These are phyloP conservation scores for Notolabrus celidotus DNA, from an alignment of 2,797 vertebrate species.

Conservation along the genomic window DNA sequence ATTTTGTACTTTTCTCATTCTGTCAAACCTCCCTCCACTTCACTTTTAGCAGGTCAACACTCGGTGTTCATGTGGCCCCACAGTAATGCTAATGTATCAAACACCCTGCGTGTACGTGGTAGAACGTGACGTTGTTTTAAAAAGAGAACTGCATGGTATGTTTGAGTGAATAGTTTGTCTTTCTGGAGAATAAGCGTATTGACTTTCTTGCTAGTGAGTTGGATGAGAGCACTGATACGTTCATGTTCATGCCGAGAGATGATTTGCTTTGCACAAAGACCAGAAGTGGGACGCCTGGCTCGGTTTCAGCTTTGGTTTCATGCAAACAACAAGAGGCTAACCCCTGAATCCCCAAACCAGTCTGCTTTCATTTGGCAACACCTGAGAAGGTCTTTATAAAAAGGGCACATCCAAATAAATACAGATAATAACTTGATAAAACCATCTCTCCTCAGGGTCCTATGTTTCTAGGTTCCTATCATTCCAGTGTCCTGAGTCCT, in stretches of 20 bases:
- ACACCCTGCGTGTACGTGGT: conserved; percentile 15
- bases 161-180: conserved; percentile 6
- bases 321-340: too few species aligned
- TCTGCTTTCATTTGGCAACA: too few species aligned
- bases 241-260: too few species aligned
- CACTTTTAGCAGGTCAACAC: conserved; percentile 37
- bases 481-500: too few species aligned
- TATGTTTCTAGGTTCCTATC: too few species aligned
- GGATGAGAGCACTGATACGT: background rate
- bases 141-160: background rate
- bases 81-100: background rate
- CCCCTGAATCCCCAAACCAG: too few species aligned
- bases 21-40: conserved; percentile 31
- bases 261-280: conserved; percentile 10
- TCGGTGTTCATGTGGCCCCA: background rate
- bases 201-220: background rate
- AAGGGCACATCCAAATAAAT: too few species aligned
- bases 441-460: too few species aligned
- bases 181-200: conserved; percentile 16
- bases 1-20: conserved; percentile 45
- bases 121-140: conserved; percentile 11
- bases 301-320: too few species aligned
- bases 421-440: too few species aligned
- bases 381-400: too few species aligned
- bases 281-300: background rate